phyloP scores from a whole-genome alignment of 2,888 invertebrate genomes.

The Acanthococcus lagerstroemiae region DNA sequence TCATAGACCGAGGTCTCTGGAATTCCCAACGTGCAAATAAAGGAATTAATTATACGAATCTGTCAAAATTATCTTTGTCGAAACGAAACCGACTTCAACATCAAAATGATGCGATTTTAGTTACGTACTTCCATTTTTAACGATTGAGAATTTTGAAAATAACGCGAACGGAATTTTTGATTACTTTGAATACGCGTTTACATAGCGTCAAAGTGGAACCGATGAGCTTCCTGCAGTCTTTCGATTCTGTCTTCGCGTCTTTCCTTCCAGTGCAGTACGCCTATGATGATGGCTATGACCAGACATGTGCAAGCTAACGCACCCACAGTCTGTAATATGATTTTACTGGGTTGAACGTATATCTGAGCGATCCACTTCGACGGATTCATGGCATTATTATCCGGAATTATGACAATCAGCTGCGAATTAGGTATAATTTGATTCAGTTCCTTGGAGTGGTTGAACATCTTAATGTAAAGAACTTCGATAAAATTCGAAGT shows the following conservation, averaged over 20 bases:
- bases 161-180: too few species aligned
- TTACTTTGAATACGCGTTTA: too few species aligned
- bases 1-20: too few species aligned
- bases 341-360: constrained; percentile 88
- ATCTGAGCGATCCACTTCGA: constrained; percentile 78
- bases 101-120: too few species aligned
- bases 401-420: constrained; percentile 66
- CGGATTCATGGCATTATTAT: constrained; percentile 61
- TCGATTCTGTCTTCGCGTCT: constrained; percentile 69
- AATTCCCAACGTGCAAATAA: too few species aligned
- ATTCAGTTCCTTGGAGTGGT: constrained; percentile 61
- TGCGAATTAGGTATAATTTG: constrained; percentile 97
- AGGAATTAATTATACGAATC: too few species aligned
- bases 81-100: too few species aligned
- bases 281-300: constrained; percentile 73
- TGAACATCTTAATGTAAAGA: constrained; percentile 58
- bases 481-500: constrained; percentile 95
- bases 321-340: constrained; percentile 82
- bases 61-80: too few species aligned
- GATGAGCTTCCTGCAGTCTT: constrained; percentile 65
- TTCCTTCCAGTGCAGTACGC: constrained; percentile 82
- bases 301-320: constrained; percentile 78
- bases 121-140: too few species aligned
- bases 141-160: too few species aligned
- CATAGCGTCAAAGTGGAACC: constrained; percentile 81